Evolutionary conservation across 2,797 vertebrate genomes (phyloP), one percentile per base, ranked within the genome.

Genomic region (Oryzias dopingdopingensis): DNA sequence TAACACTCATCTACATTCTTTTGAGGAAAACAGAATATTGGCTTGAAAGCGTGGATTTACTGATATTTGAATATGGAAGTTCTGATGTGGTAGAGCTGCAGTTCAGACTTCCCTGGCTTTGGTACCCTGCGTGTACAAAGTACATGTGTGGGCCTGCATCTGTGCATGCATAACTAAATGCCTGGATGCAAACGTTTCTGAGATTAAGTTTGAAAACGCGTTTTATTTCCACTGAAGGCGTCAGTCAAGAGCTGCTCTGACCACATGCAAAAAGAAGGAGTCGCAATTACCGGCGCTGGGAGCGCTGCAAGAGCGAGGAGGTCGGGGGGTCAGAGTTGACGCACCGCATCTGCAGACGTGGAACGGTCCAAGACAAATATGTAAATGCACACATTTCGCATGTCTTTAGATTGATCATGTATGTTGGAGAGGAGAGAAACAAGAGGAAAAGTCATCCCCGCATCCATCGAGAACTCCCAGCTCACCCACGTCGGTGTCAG

Each of bases 401-500:
- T 37, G 22, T 52, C 41, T 58, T 17, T 10, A 23, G 5, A 59
- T 23, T 13, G 46, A 66, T 57, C n/a, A 42, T 42, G 60, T 0
- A 6, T 14, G 61, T 23, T n/a, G 40, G 22, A 58, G 67, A 32
- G 43, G 43, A 43, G 15, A 64, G 52, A 61, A 70, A 56, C 52
- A 26, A 53, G 50, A 70, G 56, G 54, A 62, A 46, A 68, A 79
- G 74, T 75, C 62, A 6, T 40, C 37, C 64, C 62, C 14, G 23
- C 48, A 42, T 71, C 52, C 51, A 49, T 76, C 68, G 48, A 26
- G 60, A 48, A 48, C 56, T 64, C 65, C 17, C 49, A 65, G 84
- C 82, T 84, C 86, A 87, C 90, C 90, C 83, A 78, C 77, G 44
- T 56, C 15, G 56, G 67, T 65, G 67, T 70, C 52, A 56, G 52